Percentiles rank a stretch among this genome's conserved stretches.
phyloP scores from a whole-genome alignment of 2,113 vertebrate species.

The Desmodus rotundus region DNA sequence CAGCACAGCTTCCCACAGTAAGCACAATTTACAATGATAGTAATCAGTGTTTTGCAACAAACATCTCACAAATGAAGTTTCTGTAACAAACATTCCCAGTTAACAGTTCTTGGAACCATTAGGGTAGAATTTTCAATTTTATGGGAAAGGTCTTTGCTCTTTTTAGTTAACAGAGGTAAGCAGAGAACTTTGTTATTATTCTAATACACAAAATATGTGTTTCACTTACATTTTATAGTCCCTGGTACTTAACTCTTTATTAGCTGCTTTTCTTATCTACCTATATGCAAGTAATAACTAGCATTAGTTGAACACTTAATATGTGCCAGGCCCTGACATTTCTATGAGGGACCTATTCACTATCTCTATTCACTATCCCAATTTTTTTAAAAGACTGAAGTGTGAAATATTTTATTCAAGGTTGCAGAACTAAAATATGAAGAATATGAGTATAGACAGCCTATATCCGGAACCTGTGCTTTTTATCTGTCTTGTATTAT shows the following conservation, averaged over 20 bases:
- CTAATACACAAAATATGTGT: not conserved
- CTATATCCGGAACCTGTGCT: not conserved
- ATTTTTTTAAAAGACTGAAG: conserved; percentile 4
- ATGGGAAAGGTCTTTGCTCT: not conserved
- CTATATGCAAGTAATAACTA: not conserved
- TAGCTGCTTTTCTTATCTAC: not conserved
- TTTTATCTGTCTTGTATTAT: not conserved
- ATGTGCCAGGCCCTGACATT: not conserved
- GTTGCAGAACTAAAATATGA: not conserved
- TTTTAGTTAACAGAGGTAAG: not conserved
- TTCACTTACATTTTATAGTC: not conserved
- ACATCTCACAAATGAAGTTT: conserved; percentile 13
- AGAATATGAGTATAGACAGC: not conserved
- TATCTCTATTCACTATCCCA: not conserved
- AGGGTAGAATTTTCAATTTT: not conserved
- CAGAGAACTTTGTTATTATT: conserved; percentile 6
- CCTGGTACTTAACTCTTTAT: not conserved
- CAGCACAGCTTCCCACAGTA: not conserved
- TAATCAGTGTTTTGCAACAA: not conserved
- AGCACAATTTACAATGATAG: not conserved
- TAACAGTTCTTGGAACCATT: not conserved
- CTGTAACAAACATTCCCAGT: not conserved
- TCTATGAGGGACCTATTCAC: not conserved
- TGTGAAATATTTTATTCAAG: conserved; percentile 1
- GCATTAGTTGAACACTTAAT: not conserved